phyloP scores from a whole-genome alignment of 30 jellyfish, hydroid and myxozoan genomes.

The Chrysaora quinquecirrha region DNA sequence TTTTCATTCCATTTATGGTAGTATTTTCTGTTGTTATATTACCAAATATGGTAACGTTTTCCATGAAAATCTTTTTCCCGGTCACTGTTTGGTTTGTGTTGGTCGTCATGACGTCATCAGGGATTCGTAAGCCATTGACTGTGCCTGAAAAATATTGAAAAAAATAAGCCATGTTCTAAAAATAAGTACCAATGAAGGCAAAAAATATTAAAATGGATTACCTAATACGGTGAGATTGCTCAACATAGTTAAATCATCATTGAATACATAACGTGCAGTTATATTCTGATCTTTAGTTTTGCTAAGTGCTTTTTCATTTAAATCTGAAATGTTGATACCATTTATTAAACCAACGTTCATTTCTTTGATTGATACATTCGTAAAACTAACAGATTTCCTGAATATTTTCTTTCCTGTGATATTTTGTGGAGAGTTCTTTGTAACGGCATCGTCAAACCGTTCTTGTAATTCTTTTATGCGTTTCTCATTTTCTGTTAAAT shows the following conservation, averaged over 20 bases:
- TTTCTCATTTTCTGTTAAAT: slow-evolving; percentile 17
- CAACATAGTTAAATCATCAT: slow-evolving; percentile 26
- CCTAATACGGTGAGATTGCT: slow-evolving; percentile 43
- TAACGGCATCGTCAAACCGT: slow-evolving; percentile 57
- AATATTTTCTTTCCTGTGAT: slow-evolving; percentile 70
- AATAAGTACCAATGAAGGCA: background rate
- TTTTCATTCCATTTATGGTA: slow-evolving; percentile 55
- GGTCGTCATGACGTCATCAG: slow-evolving; percentile 68
- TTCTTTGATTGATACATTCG: slow-evolving; percentile 6
- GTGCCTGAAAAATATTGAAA: slow-evolving; percentile 33
- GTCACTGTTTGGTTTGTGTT: slow-evolving; percentile 67
- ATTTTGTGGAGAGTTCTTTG: background rate
- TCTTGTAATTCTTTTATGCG: slow-evolving; percentile 28
- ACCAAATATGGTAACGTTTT: slow-evolving; percentile 39
- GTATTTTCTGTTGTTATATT: slow-evolving; percentile 53
- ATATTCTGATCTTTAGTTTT: slow-evolving; percentile 64
- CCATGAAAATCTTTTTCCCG: slow-evolving; percentile 61
- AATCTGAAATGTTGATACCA: slow-evolving; percentile 78
- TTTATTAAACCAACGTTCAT: slow-evolving; percentile 69
- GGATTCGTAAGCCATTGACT: slow-evolving; percentile 67
- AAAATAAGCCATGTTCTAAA: background rate
- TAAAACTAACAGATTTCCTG: slow-evolving; percentile 25
- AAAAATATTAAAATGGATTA: background rate
- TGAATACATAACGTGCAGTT: slow-evolving; percentile 61
- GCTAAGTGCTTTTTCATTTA: slow-evolving; percentile 59